Conservation (phyloP, 2,888 invertebrate genomes). For the Sphaerophoria taeniata region DNA sequence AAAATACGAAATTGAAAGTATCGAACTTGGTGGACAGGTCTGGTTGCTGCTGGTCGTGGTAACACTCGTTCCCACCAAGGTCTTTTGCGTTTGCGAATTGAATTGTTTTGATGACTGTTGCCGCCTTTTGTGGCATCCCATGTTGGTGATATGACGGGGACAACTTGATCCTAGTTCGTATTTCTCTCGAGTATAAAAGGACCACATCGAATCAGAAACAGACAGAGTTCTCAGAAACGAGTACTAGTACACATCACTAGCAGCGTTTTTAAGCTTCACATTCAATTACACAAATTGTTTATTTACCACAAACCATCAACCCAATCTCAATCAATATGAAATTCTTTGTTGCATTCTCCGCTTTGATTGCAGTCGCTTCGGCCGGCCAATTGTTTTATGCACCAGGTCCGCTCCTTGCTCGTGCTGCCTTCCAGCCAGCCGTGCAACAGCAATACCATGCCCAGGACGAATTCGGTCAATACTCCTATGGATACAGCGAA, state of each 20-base stretch:
- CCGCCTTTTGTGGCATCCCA: not conserved
- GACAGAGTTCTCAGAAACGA: slow-evolving; percentile 78
- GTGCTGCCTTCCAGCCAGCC: slow-evolving; percentile 80
- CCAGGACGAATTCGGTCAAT: slow-evolving; percentile 86
- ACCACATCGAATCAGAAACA: slow-evolving; percentile 74
- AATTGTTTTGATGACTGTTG: slow-evolving; percentile 60
- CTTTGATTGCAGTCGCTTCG: slow-evolving; percentile 76
- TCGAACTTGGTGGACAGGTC: slow-evolving; percentile 38
- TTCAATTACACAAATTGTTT: slow-evolving; percentile 8
- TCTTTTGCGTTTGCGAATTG: slow-evolving; percentile 35
- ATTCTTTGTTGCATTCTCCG: slow-evolving; percentile 77
- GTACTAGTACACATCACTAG: slow-evolving; percentile 79
- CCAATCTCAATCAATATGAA: slow-evolving; percentile 81
- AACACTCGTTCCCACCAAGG: slow-evolving; percentile 55
- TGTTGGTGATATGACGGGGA: slow-evolving; percentile 23
- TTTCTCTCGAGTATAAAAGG: slow-evolving; percentile 79
- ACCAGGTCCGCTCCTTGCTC: slow-evolving; percentile 75
- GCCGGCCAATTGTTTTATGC: slow-evolving; percentile 76
- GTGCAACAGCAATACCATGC: slow-evolving; percentile 84
- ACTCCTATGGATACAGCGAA: slow-evolving; percentile 86
- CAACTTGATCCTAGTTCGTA: slow-evolving; percentile 58
- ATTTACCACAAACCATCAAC: slow-evolving; percentile 10
- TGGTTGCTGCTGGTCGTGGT: not conserved
- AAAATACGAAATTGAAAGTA: slow-evolving; percentile 60
- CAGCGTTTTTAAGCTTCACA: slow-evolving; percentile 76